Evolutionary conservation across 2,113 vertebrate species (phyloP), one percentile per base, ranked within the genome.

Genomic region (Pycnonotus jocosus): DNA sequence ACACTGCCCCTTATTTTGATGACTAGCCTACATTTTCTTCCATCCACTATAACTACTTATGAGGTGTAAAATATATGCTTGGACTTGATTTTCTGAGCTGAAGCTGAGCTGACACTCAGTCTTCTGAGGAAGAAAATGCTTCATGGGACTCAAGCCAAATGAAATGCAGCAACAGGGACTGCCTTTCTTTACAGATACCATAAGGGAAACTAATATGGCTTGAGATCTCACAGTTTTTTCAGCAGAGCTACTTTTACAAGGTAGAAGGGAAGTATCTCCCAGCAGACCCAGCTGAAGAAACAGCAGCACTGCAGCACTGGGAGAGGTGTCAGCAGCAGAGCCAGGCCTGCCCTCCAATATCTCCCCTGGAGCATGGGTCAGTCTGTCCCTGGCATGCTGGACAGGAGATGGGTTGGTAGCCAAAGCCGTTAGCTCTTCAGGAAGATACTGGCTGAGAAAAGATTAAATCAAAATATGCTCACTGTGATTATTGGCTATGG

Each of bases 241-340:
- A 92, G 54, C 58, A 92, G 24, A 71, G 19, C 15, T 44, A 10
- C n/a, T 85, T 81, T 71, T 56, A 71, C 12, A 50, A 10, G 0
- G 0, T 13, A 38, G 16, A 89, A 81, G 7, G 13, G 38, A 66
- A 58, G 4, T 8, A 15, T 70, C 12, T 68, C n/a, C 2, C 4
- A 31, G 33, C 35, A 77, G 21, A 81, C 37, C 2, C 3, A 4
- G 50, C 23, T 57, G 50, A 72, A 78, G 30, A 65, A 40, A 42
- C 17, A 15, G 0, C 0, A 5, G 64, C 3, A 6, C 22, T 25
- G 27, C 28, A 71, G 17, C 0, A 0, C 8, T 0, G 0, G 4
- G 28, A 11, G 11, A 68, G 17, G 25, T 2, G 20, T 11, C 47
- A 54, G 42, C 12, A 4, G n/a, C 40, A 66, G 33, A 62, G 51